A percentile compares a stretch with the other conserved stretches of the same genome.
Evolutionary conservation across 2,113 vertebrate genomes (phyloP).

Genomic region (Neodontobutis hainanensis): DNA sequence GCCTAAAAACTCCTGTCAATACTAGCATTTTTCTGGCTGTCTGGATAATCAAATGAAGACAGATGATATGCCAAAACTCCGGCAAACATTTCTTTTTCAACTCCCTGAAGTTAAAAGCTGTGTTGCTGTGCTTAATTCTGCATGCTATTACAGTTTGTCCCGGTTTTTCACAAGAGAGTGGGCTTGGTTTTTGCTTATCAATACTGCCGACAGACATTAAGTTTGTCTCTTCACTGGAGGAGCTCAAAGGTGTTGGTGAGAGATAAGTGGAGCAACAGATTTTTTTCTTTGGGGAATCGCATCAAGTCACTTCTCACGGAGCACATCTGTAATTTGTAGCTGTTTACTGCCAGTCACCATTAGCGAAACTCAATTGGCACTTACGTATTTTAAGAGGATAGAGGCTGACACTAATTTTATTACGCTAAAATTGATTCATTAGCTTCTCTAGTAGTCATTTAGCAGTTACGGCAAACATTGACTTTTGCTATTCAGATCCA

Average conservation of each 20-base stretch:
- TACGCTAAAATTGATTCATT: conserved; percentile 12
- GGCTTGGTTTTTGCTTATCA: conserved; percentile 50
- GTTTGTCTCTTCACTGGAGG: conserved; percentile 51
- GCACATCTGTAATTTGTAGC: conserved; percentile 38
- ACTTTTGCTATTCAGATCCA: background rate
- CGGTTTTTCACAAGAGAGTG: conserved; percentile 26
- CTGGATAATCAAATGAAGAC: conserved; percentile 68
- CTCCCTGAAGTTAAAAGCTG: conserved; percentile 31
- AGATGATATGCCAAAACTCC: conserved; percentile 39
- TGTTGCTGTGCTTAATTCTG: conserved; percentile 22
- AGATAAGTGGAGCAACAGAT: conserved; percentile 59
- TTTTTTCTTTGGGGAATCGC: conserved; percentile 36
- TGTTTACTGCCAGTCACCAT: conserved; percentile 15
- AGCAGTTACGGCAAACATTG: background rate
- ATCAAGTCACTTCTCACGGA: conserved; percentile 32
- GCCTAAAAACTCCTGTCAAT: conserved; percentile 43
- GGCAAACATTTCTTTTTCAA: conserved; percentile 26
- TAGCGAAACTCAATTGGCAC: conserved; percentile 48
- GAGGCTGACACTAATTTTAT: conserved; percentile 36
- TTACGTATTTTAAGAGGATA: conserved; percentile 40
- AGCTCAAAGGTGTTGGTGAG: conserved; percentile 58
- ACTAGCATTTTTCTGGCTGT: conserved; percentile 37
- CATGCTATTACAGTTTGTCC: conserved; percentile 18
- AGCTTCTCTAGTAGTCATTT: conserved; percentile 19
- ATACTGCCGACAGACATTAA: conserved; percentile 40